Conservation (phyloP, 2,888 invertebrate genomes). For the Dynastes hyllus region DNA sequence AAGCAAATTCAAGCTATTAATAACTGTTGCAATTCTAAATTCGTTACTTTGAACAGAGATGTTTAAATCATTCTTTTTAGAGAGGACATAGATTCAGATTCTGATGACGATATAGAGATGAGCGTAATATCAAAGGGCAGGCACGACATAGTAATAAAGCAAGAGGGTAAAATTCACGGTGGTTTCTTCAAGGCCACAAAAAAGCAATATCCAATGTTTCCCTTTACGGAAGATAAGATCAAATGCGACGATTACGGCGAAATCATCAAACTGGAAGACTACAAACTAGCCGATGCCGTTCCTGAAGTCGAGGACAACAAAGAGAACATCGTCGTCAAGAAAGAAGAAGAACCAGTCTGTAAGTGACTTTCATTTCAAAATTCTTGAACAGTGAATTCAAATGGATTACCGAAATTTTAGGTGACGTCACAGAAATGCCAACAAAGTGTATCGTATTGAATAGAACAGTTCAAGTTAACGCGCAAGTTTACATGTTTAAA, state of each 20-base stretch:
- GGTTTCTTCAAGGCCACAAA: slow-evolving; percentile 92
- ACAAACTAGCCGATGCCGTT: slow-evolving; percentile 84
- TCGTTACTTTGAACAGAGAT: too few species aligned
- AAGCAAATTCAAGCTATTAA: too few species aligned
- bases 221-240: slow-evolving; percentile 92
- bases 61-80: slow-evolving; percentile 65
- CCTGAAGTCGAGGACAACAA: slow-evolving; percentile 81
- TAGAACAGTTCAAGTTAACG: slow-evolving; percentile 85
- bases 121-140: slow-evolving; percentile 85
- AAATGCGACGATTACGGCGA: slow-evolving; percentile 98
- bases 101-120: slow-evolving; percentile 89
- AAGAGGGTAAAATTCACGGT: slow-evolving; percentile 77
- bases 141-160: slow-evolving; percentile 91
- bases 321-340: slow-evolving; percentile 78
- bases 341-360: slow-evolving; percentile 72
- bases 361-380: not conserved
- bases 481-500: too few species aligned
- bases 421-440: slow-evolving; percentile 83
- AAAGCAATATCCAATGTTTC: slow-evolving; percentile 97
- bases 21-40: too few species aligned
- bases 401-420: slow-evolving; percentile 52
- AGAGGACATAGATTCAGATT: slow-evolving; percentile 85
- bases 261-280: slow-evolving; percentile 93
- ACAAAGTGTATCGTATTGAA: slow-evolving; percentile 89
- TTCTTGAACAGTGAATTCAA: not conserved